Conservation (phyloP, 92 coral and sea anemone species). For the Phenganax stokvisi region DNA sequence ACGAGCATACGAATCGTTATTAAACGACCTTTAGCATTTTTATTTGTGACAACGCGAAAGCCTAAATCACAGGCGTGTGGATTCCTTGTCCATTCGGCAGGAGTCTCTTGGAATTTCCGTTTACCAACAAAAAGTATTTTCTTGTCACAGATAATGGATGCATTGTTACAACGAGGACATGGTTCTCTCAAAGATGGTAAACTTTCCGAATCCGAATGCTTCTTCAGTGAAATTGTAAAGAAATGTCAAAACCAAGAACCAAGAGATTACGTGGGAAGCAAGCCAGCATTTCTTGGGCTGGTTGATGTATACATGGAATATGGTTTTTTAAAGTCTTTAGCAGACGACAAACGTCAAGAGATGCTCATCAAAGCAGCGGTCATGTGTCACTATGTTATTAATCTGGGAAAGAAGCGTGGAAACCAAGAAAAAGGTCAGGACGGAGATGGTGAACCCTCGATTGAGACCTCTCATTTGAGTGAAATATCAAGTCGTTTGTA, state of each 20-base stretch:
- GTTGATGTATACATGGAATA: neutral
- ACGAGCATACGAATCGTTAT: too few relatives aligned
- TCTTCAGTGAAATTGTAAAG: neutral
- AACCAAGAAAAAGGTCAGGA: neutral
- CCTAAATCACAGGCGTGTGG: too few relatives aligned
- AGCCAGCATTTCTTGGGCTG: slow-evolving; percentile 1
- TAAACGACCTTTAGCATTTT: too few relatives aligned
- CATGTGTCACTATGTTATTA: neutral
- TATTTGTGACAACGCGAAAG: too few relatives aligned
- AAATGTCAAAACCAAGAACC: slow-evolving; percentile 7
- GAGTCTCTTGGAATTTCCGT: neutral
- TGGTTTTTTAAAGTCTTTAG: neutral
- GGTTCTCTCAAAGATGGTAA: neutral
- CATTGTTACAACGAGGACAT: neutral
- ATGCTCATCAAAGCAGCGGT: slow-evolving; percentile 3
- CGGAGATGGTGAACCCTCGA: neutral
- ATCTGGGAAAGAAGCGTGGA: neutral
- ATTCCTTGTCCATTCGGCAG: too few relatives aligned
- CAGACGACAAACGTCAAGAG: neutral
- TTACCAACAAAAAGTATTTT: neutral
- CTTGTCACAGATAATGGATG: neutral
- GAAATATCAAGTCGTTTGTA: neutral
- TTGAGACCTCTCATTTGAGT: neutral
- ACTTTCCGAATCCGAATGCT: neutral
- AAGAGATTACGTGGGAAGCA: neutral